Percentiles rank a stretch among this genome's conserved stretches.
Conservation (phyloP, 2,888 invertebrate genomes). For the Onchidella celtica region DNA sequence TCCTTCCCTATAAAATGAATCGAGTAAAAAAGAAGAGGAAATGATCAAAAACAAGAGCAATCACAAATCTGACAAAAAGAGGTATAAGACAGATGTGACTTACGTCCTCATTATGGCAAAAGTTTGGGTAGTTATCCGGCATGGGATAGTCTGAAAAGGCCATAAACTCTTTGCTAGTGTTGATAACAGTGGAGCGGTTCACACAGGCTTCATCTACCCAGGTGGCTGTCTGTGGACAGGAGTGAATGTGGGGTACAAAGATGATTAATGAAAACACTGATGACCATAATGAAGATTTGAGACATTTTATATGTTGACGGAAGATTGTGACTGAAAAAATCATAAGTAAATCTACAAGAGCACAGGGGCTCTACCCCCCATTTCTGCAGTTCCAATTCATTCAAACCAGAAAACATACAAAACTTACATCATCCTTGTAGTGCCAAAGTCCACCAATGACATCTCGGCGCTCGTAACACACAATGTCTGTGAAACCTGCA, state of each 20-base stretch:
- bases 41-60: too few relatives aligned
- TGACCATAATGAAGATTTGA: too few relatives aligned
- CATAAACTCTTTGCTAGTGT: slow-evolving; percentile 47
- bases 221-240: neutral
- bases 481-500: slow-evolving; percentile 34
- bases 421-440: slow-evolving; percentile 34
- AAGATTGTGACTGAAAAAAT: too few relatives aligned
- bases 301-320: too few relatives aligned
- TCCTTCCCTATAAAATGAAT: too few relatives aligned
- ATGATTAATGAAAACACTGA: neutral
- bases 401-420: too few relatives aligned
- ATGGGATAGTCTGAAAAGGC: slow-evolving; percentile 41
- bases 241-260: neutral
- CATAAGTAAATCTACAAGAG: too few relatives aligned
- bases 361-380: too few relatives aligned
- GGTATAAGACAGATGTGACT: too few relatives aligned
- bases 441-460: slow-evolving; percentile 42
- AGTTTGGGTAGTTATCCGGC: slow-evolving; percentile 43
- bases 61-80: too few relatives aligned
- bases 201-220: slow-evolving; percentile 38
- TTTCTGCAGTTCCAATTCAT: too few relatives aligned
- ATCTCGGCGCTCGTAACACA: slow-evolving; percentile 41
- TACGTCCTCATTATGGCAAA: slow-evolving; percentile 35
- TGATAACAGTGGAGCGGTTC: slow-evolving; percentile 44
- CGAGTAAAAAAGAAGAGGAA: too few relatives aligned